Evolutionary conservation across 2,797 vertebrate species (phyloP), one percentile per base, ranked within the genome.

Genomic region (Lepilemur ruficaudatus): DNA sequence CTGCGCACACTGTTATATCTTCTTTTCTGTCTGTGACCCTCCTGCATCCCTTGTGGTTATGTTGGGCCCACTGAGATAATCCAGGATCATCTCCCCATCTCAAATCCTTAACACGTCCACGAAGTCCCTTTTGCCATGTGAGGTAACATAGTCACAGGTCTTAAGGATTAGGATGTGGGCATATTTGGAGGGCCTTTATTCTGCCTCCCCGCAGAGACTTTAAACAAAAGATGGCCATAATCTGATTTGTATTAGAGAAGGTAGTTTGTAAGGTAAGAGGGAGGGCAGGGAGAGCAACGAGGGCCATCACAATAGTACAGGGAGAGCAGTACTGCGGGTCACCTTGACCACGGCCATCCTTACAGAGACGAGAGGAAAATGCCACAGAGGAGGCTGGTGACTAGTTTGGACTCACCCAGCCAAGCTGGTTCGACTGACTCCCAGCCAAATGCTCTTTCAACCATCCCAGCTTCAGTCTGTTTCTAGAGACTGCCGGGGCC

Each of bases 271-370:
- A 32, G 22, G 2, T 30, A 61, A 50, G 52, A 48, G 81, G 50
- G 61, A 38, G 41, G 41, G 4, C 23, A 18, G 46, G 30, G 65
- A 70, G 52, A 14, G 50, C 32, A n/a, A 1, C 0, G 4, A 38
- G 63, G 5, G 28, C 4, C 78, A 4, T 15, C 20, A 20, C 17
- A 6, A 0, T 1, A n/a, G 48, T 5, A 18, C 12, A 13, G 50
- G 2, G 4, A 22, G 2, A 23, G 52, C 17, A 8, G 30, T 55
- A 32, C 5, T 10, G 6, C 20, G 5, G 10, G 20, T 93, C 2
- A 22, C 61, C 23, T 70, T n/a, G 30, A 89, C 6, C 25, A 0
- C 9, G 11, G 41, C 3, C 1, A 22, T 67, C 59, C 4, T 55
- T 14, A 2, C 1, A n/a, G 69, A 75, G 63, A 55, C 2, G 32